Evolutionary conservation across 2,797 vertebrate genomes (phyloP).

Genomic region (Liparis tanakae): DNA sequence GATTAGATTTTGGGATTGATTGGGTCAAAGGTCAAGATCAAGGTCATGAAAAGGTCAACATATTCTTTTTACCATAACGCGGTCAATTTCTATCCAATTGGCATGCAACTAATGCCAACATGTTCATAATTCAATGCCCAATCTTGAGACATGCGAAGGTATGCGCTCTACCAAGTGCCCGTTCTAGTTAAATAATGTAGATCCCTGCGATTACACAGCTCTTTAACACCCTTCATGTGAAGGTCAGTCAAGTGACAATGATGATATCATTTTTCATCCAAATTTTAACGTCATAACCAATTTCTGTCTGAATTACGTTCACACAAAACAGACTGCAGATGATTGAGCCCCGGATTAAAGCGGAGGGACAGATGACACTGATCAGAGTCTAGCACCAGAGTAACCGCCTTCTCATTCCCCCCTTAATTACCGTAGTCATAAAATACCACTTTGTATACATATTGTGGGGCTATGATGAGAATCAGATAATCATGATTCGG

Average conservation of each 20-base stretch:
- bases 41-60: too few relatives aligned
- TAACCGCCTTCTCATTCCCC: background rate
- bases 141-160: too few relatives aligned
- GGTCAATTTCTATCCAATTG: too few relatives aligned
- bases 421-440: slow-evolving; percentile 15
- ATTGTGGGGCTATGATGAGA: slow-evolving; percentile 38
- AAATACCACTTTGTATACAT: slow-evolving; percentile 15
- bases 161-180: too few relatives aligned
- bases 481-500: slow-evolving; percentile 43
- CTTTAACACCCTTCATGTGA: background rate
- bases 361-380: background rate
- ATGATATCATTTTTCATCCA: background rate
- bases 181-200: background rate
- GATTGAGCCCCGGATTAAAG: background rate
- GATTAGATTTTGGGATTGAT: too few relatives aligned
- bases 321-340: background rate
- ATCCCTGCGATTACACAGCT: background rate
- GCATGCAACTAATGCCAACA: too few relatives aligned
- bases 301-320: background rate
- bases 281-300: background rate
- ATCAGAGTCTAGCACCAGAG: background rate
- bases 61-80: too few relatives aligned
- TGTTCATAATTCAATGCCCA: too few relatives aligned
- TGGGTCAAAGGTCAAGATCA: too few relatives aligned
- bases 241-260: background rate